A percentile compares a stretch with the other conserved stretches of the same genome.
phyloP scores from a whole-genome alignment of 2,797 vertebrate species.

The Agapornis canus region DNA sequence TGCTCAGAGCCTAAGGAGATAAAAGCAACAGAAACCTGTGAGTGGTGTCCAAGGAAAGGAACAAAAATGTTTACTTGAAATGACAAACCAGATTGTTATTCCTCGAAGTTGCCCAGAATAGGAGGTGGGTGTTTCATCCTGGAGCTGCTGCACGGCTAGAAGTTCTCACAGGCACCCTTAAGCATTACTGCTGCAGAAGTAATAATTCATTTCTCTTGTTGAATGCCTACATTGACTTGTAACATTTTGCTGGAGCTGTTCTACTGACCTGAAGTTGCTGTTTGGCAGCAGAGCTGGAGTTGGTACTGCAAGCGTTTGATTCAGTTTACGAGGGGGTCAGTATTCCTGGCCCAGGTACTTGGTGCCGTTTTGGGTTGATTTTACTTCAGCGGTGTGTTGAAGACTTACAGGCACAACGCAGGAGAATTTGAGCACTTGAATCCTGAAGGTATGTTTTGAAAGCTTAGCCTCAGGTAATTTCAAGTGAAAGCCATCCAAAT shows the following conservation, averaged over 20 bases:
- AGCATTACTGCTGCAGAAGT: background rate
- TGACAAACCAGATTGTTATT: background rate
- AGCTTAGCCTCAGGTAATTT: background rate
- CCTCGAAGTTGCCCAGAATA: background rate
- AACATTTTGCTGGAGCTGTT: background rate
- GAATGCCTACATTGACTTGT: background rate
- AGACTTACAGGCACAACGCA: background rate
- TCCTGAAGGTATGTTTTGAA: background rate
- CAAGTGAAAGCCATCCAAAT: background rate
- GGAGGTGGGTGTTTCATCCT: background rate
- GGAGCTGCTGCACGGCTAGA: background rate
- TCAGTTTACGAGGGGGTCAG: background rate
- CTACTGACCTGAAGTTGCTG: background rate
- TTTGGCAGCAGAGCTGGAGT: background rate
- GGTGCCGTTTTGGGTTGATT: background rate
- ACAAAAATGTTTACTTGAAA: background rate
- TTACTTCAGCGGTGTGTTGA: background rate
- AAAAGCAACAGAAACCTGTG: slow-evolving; percentile 12
- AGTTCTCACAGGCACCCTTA: background rate
- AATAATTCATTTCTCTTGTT: background rate
- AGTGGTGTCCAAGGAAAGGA: background rate
- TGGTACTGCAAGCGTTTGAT: background rate
- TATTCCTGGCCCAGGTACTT: background rate
- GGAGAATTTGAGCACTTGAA: background rate
- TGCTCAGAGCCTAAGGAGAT: background rate